Evolutionary conservation across 2,888 invertebrate species (phyloP).

Genomic region (Pyrrhia umbra): DNA sequence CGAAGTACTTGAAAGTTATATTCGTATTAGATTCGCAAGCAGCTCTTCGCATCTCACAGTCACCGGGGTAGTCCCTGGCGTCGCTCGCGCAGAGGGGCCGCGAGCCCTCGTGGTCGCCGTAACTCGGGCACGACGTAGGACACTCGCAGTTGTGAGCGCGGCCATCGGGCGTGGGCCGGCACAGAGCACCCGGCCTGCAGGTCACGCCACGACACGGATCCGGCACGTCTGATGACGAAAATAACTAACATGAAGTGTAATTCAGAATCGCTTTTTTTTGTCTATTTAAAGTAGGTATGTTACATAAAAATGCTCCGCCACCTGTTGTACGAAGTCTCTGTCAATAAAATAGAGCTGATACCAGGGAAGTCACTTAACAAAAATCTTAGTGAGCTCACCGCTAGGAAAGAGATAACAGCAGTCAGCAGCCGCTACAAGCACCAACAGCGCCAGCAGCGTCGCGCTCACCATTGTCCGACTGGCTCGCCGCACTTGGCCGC

Average conservation of each 20-base stretch:
- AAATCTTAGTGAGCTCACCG: constrained; percentile 78
- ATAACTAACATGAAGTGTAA: background rate
- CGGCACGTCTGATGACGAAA: constrained; percentile 81
- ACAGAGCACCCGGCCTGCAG: constrained; percentile 95
- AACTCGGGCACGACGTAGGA: constrained; percentile 94
- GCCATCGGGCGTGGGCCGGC: constrained; percentile 92
- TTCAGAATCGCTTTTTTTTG: background rate
- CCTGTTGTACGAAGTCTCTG: background rate
- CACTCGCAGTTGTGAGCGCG: constrained; percentile 94
- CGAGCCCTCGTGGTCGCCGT: constrained; percentile 95
- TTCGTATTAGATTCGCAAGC: constrained; percentile 94
- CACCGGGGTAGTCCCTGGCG: constrained; percentile 95
- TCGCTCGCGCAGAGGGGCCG: constrained; percentile 95
- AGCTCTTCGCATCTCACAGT: constrained; percentile 95
- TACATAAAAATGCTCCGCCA: too few relatives aligned
- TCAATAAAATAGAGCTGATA: background rate
- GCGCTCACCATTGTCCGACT: constrained; percentile 77
- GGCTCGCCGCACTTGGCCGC: constrained; percentile 62
- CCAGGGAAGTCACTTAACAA: background rate
- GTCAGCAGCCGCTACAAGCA: constrained; percentile 73
- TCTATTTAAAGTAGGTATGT: too few relatives aligned
- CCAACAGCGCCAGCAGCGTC: constrained; percentile 67
- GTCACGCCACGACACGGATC: constrained; percentile 94
- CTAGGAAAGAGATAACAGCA: constrained; percentile 90
- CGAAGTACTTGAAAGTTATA: constrained; percentile 95